These are phyloP conservation scores for Heteropelma amictum DNA, from an alignment of 2,888 invertebrate genomes.

Conservation along the genomic window DNA sequence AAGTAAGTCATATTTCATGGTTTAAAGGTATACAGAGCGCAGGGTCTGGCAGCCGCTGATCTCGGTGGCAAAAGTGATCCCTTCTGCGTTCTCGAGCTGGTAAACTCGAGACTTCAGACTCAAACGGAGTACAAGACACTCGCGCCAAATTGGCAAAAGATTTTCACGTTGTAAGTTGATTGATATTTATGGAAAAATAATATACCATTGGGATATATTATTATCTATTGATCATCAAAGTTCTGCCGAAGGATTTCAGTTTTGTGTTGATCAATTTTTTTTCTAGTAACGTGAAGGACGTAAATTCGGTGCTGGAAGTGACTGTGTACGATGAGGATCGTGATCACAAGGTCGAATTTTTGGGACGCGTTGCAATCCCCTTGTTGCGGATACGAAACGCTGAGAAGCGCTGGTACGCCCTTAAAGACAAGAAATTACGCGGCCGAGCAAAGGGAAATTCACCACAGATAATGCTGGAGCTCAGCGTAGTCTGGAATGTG, in stretches of 20 bases:
- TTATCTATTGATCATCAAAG: too few species aligned
- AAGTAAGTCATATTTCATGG: not conserved
- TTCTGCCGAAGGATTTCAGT: too few species aligned
- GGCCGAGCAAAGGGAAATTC: slow-evolving; percentile 94
- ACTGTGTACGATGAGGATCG: slow-evolving; percentile 99
- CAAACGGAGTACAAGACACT: slow-evolving; percentile 99
- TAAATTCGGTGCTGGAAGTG: slow-evolving; percentile 95
- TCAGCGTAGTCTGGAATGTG: slow-evolving; percentile 95
- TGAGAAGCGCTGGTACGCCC: slow-evolving; percentile 95
- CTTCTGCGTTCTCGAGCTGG: slow-evolving; percentile 97
- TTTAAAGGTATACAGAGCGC: slow-evolving; percentile 80
- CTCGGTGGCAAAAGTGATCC: slow-evolving; percentile 99
- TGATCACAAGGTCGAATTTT: slow-evolving; percentile 98
- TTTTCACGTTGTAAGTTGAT: slow-evolving; percentile 94
- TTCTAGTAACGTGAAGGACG: slow-evolving; percentile 93
- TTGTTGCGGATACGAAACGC: slow-evolving; percentile 91
- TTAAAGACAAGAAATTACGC: slow-evolving; percentile 96
- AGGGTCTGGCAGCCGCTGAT: slow-evolving; percentile 95
- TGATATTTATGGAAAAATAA: not conserved
- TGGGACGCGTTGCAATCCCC: slow-evolving; percentile 95
- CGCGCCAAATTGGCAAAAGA: slow-evolving; percentile 98
- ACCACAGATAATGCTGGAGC: slow-evolving; percentile 93
- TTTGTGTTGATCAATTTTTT: too few species aligned
- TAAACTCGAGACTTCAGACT: slow-evolving; percentile 96
- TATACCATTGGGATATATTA: not conserved